Evolutionary conservation across 2,113 vertebrate genomes (phyloP).

Genomic region (Dromas ardeola): DNA sequence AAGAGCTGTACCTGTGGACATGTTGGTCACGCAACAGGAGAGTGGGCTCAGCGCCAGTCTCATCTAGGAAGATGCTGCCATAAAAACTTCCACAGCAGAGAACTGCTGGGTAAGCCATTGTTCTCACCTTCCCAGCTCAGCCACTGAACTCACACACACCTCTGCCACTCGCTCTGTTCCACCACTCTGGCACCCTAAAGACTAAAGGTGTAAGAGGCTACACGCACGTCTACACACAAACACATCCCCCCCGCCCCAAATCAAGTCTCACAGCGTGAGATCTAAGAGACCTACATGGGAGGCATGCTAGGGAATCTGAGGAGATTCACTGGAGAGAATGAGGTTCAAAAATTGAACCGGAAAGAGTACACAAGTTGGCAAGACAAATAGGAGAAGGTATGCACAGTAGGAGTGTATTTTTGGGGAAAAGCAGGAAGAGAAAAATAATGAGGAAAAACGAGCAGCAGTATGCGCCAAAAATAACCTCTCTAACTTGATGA

Average conservation of each 20-base stretch:
- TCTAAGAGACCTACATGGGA: accelerated
- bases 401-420: background rate
- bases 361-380: background rate
- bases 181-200: background rate
- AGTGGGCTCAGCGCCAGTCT: accelerated
- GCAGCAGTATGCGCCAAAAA: background rate
- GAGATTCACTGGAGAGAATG: background rate
- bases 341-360: background rate
- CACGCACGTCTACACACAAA: accelerated
- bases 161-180: accelerated
- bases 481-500: background rate
- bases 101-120: background rate
- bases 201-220: background rate
- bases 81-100: background rate
- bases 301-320: background rate
- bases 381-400: background rate
- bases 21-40: accelerated
- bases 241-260: accelerated
- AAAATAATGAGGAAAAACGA: background rate
- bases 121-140: background rate
- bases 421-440: background rate
- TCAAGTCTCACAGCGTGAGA: background rate
- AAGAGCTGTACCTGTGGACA: background rate
- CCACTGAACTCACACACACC: background rate
- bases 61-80: background rate